Conservation (phyloP, 2,888 invertebrate genomes). For the Patella caerulea region DNA sequence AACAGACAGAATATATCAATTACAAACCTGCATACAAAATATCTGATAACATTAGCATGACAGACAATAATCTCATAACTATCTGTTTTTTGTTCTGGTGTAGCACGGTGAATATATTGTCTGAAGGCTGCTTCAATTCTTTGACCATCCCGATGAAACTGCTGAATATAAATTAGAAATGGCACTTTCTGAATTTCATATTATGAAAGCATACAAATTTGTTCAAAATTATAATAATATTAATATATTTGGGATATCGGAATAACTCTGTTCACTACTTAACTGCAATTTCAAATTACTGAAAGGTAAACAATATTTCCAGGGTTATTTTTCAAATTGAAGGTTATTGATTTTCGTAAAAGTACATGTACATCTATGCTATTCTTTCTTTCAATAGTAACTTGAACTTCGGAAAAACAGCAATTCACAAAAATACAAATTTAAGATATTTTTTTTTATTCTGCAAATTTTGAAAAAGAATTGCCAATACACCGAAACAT, state of each 20-base stretch:
- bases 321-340: too few species aligned
- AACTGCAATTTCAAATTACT: too few species aligned
- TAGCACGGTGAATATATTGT: conserved; percentile 91
- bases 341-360: too few species aligned
- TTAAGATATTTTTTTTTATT: too few species aligned
- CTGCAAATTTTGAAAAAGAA: too few species aligned
- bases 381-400: too few species aligned
- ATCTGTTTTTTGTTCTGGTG: conserved; percentile 83
- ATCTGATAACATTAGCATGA: conserved; percentile 97
- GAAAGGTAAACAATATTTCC: too few species aligned
- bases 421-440: too few species aligned
- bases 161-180: conserved; percentile 74
- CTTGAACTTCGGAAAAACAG: too few species aligned
- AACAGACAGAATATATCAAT: not conserved
- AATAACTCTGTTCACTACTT: too few species aligned
- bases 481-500: too few species aligned
- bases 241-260: not conserved
- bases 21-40: conserved; percentile 73
- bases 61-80: conserved; percentile 93
- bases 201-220: not conserved
- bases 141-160: conserved; percentile 93
- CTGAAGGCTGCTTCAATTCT: conserved; percentile 96
- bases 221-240: not conserved
- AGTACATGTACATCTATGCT: too few species aligned
- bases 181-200: not conserved